phyloP scores from a whole-genome alignment of 2,888 invertebrate genomes.

The Timandra comae region DNA sequence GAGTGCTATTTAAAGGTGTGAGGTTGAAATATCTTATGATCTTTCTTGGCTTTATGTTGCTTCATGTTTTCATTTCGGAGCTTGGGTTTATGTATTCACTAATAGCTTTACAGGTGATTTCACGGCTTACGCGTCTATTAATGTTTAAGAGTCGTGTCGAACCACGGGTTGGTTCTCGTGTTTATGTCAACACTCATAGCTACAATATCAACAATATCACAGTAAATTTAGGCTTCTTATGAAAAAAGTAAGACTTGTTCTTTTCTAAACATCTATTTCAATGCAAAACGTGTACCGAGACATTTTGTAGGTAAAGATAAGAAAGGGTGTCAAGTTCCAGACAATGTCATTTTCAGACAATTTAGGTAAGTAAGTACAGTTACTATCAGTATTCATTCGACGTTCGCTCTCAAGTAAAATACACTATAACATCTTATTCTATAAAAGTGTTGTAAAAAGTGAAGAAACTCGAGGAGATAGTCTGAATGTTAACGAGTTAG shows the following conservation, averaged over 20 bases:
- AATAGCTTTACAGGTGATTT: constrained; percentile 22
- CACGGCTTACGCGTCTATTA: too few species aligned
- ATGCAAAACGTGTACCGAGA: not conserved
- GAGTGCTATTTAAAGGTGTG: constrained; percentile 25
- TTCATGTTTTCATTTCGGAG: constrained; percentile 16
- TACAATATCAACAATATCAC: too few species aligned
- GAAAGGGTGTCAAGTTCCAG: constrained; percentile 7
- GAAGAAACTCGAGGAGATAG: constrained; percentile 12
- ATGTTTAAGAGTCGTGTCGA: constrained; percentile 5
- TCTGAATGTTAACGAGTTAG: constrained; percentile 14
- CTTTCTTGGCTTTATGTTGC: constrained; percentile 16
- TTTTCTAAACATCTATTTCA: not conserved
- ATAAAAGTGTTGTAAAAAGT: constrained; percentile 4
- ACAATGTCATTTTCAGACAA: constrained; percentile 9
- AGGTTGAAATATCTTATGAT: constrained; percentile 29
- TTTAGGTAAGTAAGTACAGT: constrained; percentile 5
- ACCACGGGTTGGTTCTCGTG: too few species aligned
- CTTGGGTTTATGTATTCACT: constrained; percentile 15
- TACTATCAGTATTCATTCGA: constrained; percentile 12
- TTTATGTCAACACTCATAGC: too few species aligned
- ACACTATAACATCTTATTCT: constrained; percentile 13
- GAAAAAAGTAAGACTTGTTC: not conserved
- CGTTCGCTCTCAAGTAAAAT: constrained; percentile 12
- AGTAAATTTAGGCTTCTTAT: not conserved
- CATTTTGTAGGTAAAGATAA: constrained; percentile 3